Conservation (phyloP, 2,888 invertebrate species). For the Drosophila antonietae region DNA sequence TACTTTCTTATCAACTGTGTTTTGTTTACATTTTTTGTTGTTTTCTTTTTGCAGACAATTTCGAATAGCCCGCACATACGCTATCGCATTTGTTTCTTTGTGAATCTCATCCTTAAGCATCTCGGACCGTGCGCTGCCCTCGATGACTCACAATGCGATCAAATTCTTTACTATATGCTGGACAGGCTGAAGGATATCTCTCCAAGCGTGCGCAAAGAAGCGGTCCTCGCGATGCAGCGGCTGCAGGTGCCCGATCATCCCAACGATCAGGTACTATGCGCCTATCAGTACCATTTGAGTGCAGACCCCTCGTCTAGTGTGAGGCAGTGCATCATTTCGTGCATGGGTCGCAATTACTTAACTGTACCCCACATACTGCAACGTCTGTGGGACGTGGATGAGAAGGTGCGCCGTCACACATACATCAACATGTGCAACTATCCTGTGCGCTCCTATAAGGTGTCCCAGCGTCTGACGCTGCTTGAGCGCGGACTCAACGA, state of each 20-base stretch:
- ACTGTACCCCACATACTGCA: conserved; percentile 90
- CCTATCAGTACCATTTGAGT: conserved; percentile 89
- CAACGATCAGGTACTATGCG: conserved; percentile 90
- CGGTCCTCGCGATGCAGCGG: conserved; percentile 91
- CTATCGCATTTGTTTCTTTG: conserved; percentile 91
- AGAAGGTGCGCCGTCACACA: conserved; percentile 88
- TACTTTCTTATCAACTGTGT: conserved; percentile 9
- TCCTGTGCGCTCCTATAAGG: conserved; percentile 86
- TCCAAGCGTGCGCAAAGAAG: conserved; percentile 91
- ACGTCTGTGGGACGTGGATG: conserved; percentile 91
- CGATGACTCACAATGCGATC: conserved; percentile 91
- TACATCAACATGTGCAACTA: conserved; percentile 85
- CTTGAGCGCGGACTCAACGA: conserved; percentile 88
- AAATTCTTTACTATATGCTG: conserved; percentile 89
- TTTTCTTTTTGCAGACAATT: conserved; percentile 81
- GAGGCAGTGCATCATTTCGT: conserved; percentile 88
- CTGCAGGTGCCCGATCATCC: conserved; percentile 92
- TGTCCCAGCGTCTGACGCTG: conserved; percentile 87
- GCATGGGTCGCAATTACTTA: conserved; percentile 89
- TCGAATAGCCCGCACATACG: conserved; percentile 86
- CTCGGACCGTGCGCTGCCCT: conserved; percentile 91
- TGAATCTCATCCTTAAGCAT: conserved; percentile 90
- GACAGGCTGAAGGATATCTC: conserved; percentile 90
- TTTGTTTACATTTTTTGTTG: conserved; percentile 7
- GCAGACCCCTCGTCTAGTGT: conserved; percentile 92